phyloP scores from a whole-genome alignment of 1,140 invertebrate species.

The Acyrthosiphon pisum region DNA sequence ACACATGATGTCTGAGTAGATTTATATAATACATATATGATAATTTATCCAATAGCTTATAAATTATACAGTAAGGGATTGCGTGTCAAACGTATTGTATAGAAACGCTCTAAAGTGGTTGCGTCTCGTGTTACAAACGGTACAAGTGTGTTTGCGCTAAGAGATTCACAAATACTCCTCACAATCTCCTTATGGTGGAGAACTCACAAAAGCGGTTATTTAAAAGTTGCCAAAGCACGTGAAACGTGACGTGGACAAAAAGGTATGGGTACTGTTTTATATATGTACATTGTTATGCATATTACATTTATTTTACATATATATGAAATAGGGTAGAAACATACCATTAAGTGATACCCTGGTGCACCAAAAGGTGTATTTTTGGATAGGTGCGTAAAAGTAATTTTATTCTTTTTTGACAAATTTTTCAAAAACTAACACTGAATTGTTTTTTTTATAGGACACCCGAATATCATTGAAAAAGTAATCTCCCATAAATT shows the following conservation, averaged over 20 bases:
- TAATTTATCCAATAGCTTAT: background rate
- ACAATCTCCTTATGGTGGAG: background rate
- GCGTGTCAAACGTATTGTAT: background rate
- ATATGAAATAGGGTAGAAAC: background rate
- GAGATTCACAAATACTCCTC: background rate
- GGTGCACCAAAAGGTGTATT: background rate
- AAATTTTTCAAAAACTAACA: background rate
- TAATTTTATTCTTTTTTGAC: background rate
- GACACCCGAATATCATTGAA: too few relatives aligned
- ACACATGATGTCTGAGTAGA: background rate
- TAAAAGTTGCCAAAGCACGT: slow-evolving; percentile 22
- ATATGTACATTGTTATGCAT: background rate
- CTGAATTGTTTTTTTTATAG: background rate
- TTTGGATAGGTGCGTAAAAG: background rate
- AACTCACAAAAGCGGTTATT: slow-evolving; percentile 22
- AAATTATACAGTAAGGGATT: slow-evolving; percentile 12
- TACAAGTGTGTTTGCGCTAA: slow-evolving; percentile 1
- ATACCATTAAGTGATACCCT: background rate
- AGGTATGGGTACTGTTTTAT: background rate
- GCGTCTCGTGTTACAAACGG: background rate
- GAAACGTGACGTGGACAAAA: background rate
- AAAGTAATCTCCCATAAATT: too few relatives aligned
- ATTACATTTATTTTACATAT: slow-evolving; percentile 7
- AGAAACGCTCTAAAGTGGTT: background rate
- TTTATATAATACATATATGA: background rate